Evolutionary conservation across 2,113 vertebrate genomes (phyloP), one percentile per base, ranked within the genome.

Genomic region (Typhlomys cinereus): DNA sequence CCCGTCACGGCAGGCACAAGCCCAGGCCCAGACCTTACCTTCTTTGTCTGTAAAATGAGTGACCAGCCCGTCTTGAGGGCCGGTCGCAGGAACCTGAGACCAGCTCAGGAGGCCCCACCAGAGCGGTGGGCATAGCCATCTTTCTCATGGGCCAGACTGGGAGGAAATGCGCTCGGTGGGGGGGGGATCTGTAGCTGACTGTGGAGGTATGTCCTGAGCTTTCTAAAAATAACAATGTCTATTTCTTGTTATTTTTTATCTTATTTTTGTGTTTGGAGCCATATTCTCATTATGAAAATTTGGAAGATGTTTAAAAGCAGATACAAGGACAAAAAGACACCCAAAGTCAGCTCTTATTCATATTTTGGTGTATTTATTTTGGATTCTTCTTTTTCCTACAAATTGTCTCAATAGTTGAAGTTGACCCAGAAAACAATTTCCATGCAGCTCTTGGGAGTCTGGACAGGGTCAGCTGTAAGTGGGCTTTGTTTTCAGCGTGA

Each of bases 31-130:
- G 76, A 57, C 23, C 15, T 20, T 1, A 0, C 9, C 23, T 31
- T 23, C 76, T n/a, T 14, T 4, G 0, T 6, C 46, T 54, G 41
- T n/a, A 10, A 59, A 8, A 4, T 7, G 31, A 29, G 57, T 5
- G 0, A 20, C 0, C 14, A 4, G 5, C 1, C 1, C 46, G 21
- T 31, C 3, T 48, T 48, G 0, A 0, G 1, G 84, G 61, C 36
- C 2, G 4, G 20, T 8, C 1, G 0, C 3, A 0, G 50, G 74
- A 52, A 29, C 59, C 87, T 0, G 1, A 25, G 21, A 46, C 2
- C 4, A 54, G 13, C 34, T 13, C 7, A 2, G 31, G 0, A 12
- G 4, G 39, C 34, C 27, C 41, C 0, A 2, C 18, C 21, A 17
- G 73, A 39, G 76, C 36, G 34, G 67, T 13, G 29, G 57, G n/a